phyloP scores from a whole-genome alignment of 2,113 vertebrate genomes.

The Hippocampus abdominalis region DNA sequence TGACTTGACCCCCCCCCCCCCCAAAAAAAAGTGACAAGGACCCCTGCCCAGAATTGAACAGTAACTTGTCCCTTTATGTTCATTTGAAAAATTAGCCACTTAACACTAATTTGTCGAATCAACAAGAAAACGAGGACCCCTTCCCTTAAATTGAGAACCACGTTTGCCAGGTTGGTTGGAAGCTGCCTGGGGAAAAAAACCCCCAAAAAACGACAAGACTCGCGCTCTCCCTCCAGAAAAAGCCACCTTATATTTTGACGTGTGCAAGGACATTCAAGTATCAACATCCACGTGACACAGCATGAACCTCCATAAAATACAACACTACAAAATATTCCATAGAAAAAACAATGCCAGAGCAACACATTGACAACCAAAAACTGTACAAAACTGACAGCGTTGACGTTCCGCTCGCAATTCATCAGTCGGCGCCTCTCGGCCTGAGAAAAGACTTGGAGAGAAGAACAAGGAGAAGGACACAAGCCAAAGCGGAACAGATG shows the following conservation, averaged over 20 bases:
- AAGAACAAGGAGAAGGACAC: slow-evolving; percentile 35
- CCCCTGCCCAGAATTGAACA: too few species aligned
- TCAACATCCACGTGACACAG: slow-evolving; percentile 56
- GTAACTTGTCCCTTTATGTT: too few species aligned
- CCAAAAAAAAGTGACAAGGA: too few species aligned
- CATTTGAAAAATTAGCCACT: too few species aligned
- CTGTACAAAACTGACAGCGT: slow-evolving; percentile 66
- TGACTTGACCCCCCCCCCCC: too few species aligned
- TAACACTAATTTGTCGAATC: too few species aligned
- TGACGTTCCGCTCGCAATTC: slow-evolving; percentile 53
- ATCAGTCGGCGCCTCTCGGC: slow-evolving; percentile 18
- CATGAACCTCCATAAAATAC: slow-evolving; percentile 49
- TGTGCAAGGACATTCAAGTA: slow-evolving; percentile 53
- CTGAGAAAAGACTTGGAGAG: slow-evolving; percentile 14
- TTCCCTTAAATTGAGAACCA: too few species aligned
- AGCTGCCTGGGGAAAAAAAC: neutral
- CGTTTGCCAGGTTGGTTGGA: neutral
- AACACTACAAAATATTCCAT: slow-evolving; percentile 64
- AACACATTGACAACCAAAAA: slow-evolving; percentile 52
- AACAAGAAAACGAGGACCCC: too few species aligned
- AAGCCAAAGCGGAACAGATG: slow-evolving; percentile 37
- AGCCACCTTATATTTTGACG: slow-evolving; percentile 43
- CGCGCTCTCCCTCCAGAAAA: slow-evolving; percentile 34
- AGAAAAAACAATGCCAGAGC: slow-evolving; percentile 56
- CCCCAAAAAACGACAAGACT: neutral